phyloP scores from a whole-genome alignment of 2,888 invertebrate genomes.

The Desoria tigrina region DNA sequence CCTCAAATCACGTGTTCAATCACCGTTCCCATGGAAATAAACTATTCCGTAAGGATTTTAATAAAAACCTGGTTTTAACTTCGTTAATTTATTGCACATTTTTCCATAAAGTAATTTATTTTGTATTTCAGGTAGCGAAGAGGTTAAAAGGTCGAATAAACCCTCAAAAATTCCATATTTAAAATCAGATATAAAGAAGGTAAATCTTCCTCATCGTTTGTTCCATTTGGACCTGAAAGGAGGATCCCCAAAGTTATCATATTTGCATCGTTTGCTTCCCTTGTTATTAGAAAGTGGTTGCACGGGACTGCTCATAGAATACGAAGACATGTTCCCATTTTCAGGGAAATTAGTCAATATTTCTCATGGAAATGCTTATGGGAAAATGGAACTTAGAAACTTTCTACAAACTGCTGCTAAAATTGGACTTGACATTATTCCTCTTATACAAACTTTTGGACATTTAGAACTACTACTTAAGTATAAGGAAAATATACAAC shows the following conservation, averaged over 20 bases:
- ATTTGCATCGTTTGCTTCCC: slow-evolving; percentile 55
- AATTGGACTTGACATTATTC: slow-evolving; percentile 59
- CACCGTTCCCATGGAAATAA: too few species aligned
- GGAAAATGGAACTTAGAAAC: slow-evolving; percentile 50
- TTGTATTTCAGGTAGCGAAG: too few species aligned
- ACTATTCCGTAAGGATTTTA: too few species aligned
- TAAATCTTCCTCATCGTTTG: slow-evolving; percentile 47
- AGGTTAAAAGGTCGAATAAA: too few species aligned
- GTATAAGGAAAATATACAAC: slow-evolving; percentile 56
- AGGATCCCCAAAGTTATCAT: slow-evolving; percentile 60
- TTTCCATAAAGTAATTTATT: too few species aligned
- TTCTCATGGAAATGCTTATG: not conserved
- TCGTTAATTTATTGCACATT: too few species aligned
- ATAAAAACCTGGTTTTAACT: too few species aligned
- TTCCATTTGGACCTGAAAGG: slow-evolving; percentile 63
- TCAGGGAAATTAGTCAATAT: too few species aligned
- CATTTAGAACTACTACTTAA: slow-evolving; percentile 61
- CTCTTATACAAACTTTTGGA: slow-evolving; percentile 62
- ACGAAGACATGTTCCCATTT: slow-evolving; percentile 67
- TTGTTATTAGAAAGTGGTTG: slow-evolving; percentile 57
- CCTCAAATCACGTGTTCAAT: too few species aligned
- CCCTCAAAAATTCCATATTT: too few species aligned
- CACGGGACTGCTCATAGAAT: slow-evolving; percentile 64
- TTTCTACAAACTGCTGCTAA: slow-evolving; percentile 55
- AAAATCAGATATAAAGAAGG: too few species aligned